Percentiles rank a stretch among this genome's conserved stretches.
Evolutionary conservation across 2,888 invertebrate species (phyloP).

Genomic region (Ceratothoa steindachneri): DNA sequence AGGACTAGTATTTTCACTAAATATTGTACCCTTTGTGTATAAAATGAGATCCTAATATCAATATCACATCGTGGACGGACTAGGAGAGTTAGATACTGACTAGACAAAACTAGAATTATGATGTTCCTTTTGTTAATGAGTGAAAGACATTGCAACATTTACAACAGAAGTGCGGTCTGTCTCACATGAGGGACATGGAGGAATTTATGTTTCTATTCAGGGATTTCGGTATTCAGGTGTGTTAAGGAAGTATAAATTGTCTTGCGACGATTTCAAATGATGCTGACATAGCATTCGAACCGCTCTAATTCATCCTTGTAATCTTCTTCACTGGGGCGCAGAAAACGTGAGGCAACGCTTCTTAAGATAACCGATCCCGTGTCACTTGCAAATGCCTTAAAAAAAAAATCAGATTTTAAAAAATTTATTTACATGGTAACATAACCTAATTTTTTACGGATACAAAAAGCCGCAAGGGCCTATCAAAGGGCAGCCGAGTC

Average conservation of each 20-base stretch:
- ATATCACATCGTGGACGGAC: conserved; percentile 5
- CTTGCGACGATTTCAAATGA: background rate
- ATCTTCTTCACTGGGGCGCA: background rate
- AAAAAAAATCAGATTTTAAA: background rate
- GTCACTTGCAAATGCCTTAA: background rate
- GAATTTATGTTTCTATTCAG: too few species aligned
- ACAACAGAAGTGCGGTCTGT: background rate
- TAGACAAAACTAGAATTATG: background rate
- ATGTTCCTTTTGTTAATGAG: too few species aligned
- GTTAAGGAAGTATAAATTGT: too few species aligned
- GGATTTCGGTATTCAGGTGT: too few species aligned
- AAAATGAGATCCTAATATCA: background rate
- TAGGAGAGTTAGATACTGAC: background rate
- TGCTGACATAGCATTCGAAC: conserved; percentile 1
- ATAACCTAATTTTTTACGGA: too few species aligned
- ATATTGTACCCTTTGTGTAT: background rate
- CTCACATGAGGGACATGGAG: too few species aligned
- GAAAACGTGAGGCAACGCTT: background rate
- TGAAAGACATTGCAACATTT: background rate
- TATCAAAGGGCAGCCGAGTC: too few species aligned
- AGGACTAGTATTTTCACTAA: background rate
- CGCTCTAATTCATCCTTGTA: background rate
- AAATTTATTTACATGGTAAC: too few species aligned
- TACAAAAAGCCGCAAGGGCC: too few species aligned
- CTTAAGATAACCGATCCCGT: background rate